Conservation (phyloP, 2,797 vertebrate species). For the Balearica regulorum region DNA sequence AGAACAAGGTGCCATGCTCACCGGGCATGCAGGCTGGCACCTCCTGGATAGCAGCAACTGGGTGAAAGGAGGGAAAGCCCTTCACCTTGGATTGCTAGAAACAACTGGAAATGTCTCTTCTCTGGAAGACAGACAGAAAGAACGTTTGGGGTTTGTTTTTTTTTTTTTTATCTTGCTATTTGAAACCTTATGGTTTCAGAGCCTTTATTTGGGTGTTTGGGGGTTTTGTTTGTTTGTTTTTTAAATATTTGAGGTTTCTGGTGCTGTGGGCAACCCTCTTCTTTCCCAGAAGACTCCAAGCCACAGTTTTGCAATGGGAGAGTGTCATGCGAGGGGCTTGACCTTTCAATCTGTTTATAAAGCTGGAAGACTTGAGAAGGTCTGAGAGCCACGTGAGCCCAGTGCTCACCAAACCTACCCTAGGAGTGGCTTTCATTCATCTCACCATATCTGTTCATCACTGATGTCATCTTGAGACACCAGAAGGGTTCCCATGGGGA, state of each 20-base stretch:
- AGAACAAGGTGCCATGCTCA: background rate
- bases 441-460: background rate
- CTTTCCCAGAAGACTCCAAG: background rate
- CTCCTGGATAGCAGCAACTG: background rate
- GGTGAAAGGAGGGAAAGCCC: background rate
- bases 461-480: background rate
- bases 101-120: background rate
- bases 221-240: background rate
- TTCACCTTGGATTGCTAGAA: background rate
- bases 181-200: background rate
- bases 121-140: background rate
- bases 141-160: background rate
- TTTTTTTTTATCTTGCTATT: background rate
- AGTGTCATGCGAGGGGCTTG: fast-evolving
- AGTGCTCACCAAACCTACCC: background rate
- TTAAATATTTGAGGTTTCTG: background rate
- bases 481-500: background rate
- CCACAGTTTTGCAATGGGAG: background rate
- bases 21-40: too few species aligned
- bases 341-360: background rate
- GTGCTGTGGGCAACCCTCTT: background rate
- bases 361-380: background rate
- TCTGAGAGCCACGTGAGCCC: background rate
- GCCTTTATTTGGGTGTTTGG: background rate
- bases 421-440: background rate